phyloP scores from a whole-genome alignment of 1,140 invertebrate genomes.

The Meteorus sp. region DNA sequence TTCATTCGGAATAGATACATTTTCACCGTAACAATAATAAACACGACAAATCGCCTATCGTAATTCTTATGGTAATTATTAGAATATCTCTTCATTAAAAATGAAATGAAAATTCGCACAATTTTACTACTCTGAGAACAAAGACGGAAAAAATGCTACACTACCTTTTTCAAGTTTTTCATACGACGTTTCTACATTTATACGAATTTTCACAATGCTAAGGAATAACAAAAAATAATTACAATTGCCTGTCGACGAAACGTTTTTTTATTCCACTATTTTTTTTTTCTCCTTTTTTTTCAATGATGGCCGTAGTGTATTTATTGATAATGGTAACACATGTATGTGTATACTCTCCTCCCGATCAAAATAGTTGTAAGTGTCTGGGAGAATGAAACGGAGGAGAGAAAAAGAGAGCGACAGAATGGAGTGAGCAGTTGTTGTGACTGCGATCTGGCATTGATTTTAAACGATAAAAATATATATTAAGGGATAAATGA shows the following conservation, averaged over 20 bases:
- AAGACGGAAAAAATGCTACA: slow-evolving; percentile 21
- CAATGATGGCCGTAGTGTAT: slow-evolving; percentile 51
- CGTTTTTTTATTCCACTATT: slow-evolving; percentile 38
- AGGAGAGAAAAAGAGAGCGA: slow-evolving; percentile 25
- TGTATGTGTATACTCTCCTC: too few species aligned
- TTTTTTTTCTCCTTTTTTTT: too few species aligned
- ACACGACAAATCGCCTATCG: slow-evolving; percentile 22
- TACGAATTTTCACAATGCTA: slow-evolving; percentile 46
- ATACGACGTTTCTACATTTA: slow-evolving; percentile 56
- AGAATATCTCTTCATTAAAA: slow-evolving; percentile 49
- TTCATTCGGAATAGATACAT: slow-evolving; percentile 46
- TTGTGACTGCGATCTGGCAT: slow-evolving; percentile 42
- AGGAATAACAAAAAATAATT: slow-evolving; percentile 28
- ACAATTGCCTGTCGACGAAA: slow-evolving; percentile 35
- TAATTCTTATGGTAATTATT: slow-evolving; percentile 44
- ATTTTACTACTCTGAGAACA: slow-evolving; percentile 29
- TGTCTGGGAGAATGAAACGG: slow-evolving; percentile 30
- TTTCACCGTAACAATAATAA: slow-evolving; percentile 42
- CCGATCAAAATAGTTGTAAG: slow-evolving; percentile 46
- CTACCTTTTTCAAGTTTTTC: slow-evolving; percentile 51
- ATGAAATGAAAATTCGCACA: slow-evolving; percentile 37
- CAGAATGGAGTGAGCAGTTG: slow-evolving; percentile 33
- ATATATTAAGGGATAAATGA: slow-evolving; percentile 36
- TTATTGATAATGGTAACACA: too few species aligned
- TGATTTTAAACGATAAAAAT: slow-evolving; percentile 46